Evolutionary conservation across 2,797 vertebrate genomes (phyloP).

Genomic region (Micrastur ruficollis): DNA sequence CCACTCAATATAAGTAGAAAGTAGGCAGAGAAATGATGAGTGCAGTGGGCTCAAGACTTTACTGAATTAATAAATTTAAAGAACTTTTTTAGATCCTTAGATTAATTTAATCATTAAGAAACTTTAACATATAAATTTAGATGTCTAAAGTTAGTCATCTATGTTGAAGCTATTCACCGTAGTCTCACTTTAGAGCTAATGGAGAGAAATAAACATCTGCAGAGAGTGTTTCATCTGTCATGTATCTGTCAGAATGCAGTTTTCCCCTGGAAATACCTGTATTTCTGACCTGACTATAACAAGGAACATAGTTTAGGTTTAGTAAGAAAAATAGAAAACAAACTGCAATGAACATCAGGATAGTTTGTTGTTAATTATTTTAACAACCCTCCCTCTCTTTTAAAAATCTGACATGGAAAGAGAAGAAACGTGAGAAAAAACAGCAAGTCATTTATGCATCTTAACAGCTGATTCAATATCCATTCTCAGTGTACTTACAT

Average conservation of each 20-base stretch:
- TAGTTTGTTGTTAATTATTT: not conserved
- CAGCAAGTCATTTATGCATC: not conserved
- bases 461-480: not conserved
- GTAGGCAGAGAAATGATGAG: not conserved
- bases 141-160: not conserved
- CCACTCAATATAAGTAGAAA: not conserved
- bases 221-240: not conserved
- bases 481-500: not conserved
- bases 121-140: not conserved
- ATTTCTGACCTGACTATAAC: not conserved
- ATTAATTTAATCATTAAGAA: not conserved
- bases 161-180: not conserved
- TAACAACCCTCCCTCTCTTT: not conserved
- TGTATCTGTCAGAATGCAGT: not conserved
- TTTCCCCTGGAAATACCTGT: not conserved
- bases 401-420: slow-evolving; percentile 24
- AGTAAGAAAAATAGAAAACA: not conserved
- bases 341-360: not conserved
- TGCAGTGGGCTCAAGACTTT: not conserved
- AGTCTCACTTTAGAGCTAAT: not conserved
- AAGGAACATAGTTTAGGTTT: not conserved
- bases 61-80: not conserved
- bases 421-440: slow-evolving; percentile 2
- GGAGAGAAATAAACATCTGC: not conserved
- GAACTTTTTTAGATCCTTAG: not conserved